These are phyloP conservation scores for Oncorhynchus gorbuscha DNA, from an alignment of 2,113 vertebrate species.

Conservation along the genomic window DNA sequence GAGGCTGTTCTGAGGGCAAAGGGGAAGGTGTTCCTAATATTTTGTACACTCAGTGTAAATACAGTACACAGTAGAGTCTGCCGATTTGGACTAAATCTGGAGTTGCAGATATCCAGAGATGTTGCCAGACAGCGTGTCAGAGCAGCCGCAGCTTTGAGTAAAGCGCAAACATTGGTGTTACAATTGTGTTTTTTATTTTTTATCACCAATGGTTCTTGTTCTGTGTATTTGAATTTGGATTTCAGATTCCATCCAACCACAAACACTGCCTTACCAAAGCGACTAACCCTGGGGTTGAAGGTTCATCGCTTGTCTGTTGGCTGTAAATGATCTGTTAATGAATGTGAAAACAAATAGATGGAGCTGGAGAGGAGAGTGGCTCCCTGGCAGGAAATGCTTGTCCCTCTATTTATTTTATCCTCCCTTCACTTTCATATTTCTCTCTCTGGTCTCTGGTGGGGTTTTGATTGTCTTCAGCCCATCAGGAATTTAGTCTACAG, in stretches of 20 bases:
- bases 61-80: too few relatives aligned
- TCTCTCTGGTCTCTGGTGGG: conserved; percentile 35
- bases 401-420: conserved; percentile 54
- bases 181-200: conserved; percentile 48
- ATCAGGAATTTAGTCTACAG: conserved; percentile 27
- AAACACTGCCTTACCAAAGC: conserved; percentile 32
- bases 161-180: conserved; percentile 49
- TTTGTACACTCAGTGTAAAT: too few relatives aligned
- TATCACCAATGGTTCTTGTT: conserved; percentile 34
- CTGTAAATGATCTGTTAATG: conserved; percentile 59
- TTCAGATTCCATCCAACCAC: conserved; percentile 23
- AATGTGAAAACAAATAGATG: conserved; percentile 63
- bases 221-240: conserved; percentile 50
- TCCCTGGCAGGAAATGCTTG: conserved; percentile 58
- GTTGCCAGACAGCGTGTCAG: conserved; percentile 4
- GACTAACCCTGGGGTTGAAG: conserved; percentile 24
- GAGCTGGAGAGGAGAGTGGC: conserved; percentile 40
- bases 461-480: conserved; percentile 53
- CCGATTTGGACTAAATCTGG: too few relatives aligned
- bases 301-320: conserved; percentile 34
- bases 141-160: background rate
- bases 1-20: too few relatives aligned
- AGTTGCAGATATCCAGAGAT: background rate
- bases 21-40: too few relatives aligned
- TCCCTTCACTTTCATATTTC: conserved; percentile 31